Base-by-base conservation (phyloP, 2,113 vertebrate species). In the Spilogale gracilis region DNA sequence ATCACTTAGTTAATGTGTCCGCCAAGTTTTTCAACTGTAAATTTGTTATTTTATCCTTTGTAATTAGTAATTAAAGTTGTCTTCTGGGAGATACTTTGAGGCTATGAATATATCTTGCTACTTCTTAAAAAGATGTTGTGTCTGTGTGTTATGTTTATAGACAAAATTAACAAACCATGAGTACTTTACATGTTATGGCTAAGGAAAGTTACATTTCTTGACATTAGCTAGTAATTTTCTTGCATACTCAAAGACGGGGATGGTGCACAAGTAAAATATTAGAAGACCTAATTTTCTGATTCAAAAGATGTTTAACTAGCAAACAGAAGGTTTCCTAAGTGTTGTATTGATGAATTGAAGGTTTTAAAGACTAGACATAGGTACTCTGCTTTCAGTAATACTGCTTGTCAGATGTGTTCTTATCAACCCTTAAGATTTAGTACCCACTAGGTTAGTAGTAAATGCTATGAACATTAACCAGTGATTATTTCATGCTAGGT, bases 131-230 rank as follows among this genome's bases (percentile, higher is more conserved):
- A 56, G 82, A 54, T 20, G 45, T 5, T 50, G 1, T 43, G 14
- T 90, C 45, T 65, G 1, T 76, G 14, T 92, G 74, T 93, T 89
- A 18, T 87, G 54, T 93, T 83, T 67, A 50, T 93, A 76, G 43
- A 65, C 30, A 88, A 56, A 93, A 67, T 89, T 69, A 82, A n/a
- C 48, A 88, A 92, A 21, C 65, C n/a, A 2, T 52, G 48, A 81
- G 23, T 74, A 88, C 81, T 92, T 95, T 93, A 27, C 17, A 18
- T 82, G 65, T 74, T 93, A 27, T 38, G 48, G 17, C 32, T 74
- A 58, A 96, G 58, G 58, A 78, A 93, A 50, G 63, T 81, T 48
- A 73, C 27, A 76, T 89, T 89, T 67, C 50, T 83, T 78, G 32
- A 30, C 88, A 65, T 48, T 27, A 86, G 25, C 65, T 81, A 67